Conservation (phyloP, 2,888 invertebrate species). For the Yponomeuta malinellus region DNA sequence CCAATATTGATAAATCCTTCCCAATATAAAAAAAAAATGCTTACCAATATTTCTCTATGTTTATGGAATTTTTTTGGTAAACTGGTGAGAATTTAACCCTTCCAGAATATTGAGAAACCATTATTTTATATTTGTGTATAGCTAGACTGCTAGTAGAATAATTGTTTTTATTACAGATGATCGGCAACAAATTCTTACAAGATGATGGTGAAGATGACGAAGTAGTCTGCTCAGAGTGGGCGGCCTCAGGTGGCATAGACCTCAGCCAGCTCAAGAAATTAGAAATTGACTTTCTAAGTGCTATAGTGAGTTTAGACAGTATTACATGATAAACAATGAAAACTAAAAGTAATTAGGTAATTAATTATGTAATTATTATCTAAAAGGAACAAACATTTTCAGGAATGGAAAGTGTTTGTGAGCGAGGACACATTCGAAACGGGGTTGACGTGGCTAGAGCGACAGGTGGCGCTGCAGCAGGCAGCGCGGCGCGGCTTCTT, state of each 20-base stretch:
- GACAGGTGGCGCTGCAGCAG: conserved; percentile 82
- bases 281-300: conserved; percentile 91
- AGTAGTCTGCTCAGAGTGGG: conserved; percentile 95
- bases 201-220: conserved; percentile 95
- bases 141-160: background rate
- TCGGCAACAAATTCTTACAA: conserved; percentile 96
- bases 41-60: no score
- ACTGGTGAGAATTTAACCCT: no score
- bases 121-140: background rate
- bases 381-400: conserved; percentile 26
- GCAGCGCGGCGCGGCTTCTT: conserved; percentile 85
- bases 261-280: conserved; percentile 86
- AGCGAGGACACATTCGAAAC: conserved; percentile 84
- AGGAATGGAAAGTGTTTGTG: conserved; percentile 93
- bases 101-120: no score
- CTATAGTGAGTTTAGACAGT: conserved; percentile 81
- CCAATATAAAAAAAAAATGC: no score
- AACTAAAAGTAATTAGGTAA: background rate
- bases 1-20: no score
- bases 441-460: conserved; percentile 81
- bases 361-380: background rate
- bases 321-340: background rate
- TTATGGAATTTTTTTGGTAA: no score
- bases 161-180: conserved; percentile 79
- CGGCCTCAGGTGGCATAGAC: conserved; percentile 86